These are phyloP conservation scores for Naso thynnoides DNA, from an alignment of 2,797 vertebrate species.

Conservation along the genomic window DNA sequence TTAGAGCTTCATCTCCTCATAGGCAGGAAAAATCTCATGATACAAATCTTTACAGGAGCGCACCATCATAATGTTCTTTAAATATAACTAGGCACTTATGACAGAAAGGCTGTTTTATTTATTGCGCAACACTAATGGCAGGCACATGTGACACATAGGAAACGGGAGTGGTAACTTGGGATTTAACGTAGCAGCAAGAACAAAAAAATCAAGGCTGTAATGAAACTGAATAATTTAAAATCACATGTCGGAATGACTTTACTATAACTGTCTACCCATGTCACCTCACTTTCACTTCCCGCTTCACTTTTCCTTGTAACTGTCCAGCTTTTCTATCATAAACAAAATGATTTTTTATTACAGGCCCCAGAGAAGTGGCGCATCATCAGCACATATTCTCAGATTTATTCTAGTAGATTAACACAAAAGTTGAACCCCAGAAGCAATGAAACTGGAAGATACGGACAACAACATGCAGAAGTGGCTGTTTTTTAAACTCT, in stretches of 20 bases:
- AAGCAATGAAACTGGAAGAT: conserved; percentile 33
- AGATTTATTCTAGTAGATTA: conserved; percentile 25
- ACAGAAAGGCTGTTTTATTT: conserved; percentile 32
- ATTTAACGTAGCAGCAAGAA: conserved; percentile 23
- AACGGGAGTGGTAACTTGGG: not conserved
- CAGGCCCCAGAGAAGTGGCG: conserved; percentile 11
- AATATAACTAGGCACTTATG: conserved; percentile 37
- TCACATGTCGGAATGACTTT: conserved; percentile 46
- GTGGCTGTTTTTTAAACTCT: conserved; percentile 9
- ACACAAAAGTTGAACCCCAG: conserved; percentile 33
- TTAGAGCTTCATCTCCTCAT: conserved; percentile 3
- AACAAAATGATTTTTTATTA: conserved; percentile 1
- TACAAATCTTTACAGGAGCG: not conserved
- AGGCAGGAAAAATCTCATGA: not conserved
- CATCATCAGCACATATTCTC: conserved; percentile 28
- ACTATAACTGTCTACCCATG: conserved; percentile 21
- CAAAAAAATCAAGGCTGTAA: conserved; percentile 26
- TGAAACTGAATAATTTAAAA: conserved; percentile 69
- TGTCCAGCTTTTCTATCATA: conserved; percentile 4
- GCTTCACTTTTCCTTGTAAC: not conserved
- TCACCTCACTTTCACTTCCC: not conserved
- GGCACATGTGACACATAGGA: conserved; percentile 18
- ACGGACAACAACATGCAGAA: conserved; percentile 34
- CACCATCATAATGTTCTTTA: conserved; percentile 11
- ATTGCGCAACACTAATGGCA: conserved; percentile 36